A percentile compares a stretch with the other conserved stretches of the same genome.
These are phyloP conservation scores for Ptychochromis oligacanthus DNA, from an alignment of 2,113 vertebrate genomes.

Conservation along the genomic window DNA sequence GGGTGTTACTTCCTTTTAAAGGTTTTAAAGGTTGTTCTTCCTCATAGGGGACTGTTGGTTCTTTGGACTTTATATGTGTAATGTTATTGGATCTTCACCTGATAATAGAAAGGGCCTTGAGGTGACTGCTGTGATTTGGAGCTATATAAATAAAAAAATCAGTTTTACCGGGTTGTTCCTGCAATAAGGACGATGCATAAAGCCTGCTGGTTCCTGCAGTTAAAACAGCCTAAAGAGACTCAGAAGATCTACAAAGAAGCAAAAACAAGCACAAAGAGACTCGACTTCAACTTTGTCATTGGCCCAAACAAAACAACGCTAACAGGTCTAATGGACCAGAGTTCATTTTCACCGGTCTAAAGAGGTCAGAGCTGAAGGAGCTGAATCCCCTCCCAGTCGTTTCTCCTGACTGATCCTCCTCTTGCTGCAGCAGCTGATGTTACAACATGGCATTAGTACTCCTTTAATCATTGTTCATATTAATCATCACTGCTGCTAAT, in stretches of 20 bases:
- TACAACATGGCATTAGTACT: background rate
- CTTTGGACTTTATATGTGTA: background rate
- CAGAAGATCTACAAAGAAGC: background rate
- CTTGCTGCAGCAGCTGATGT: background rate
- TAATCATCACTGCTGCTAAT: slow-evolving; percentile 30
- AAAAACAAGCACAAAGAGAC: background rate
- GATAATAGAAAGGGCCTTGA: background rate
- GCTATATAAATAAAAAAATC: background rate
- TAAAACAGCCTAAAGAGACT: background rate
- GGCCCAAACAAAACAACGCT: background rate
- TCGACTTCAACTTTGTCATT: background rate
- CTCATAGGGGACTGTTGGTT: background rate
- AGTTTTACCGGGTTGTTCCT: background rate
- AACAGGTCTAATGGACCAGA: background rate
- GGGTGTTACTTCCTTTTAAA: background rate
- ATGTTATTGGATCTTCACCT: background rate
- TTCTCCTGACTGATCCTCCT: background rate
- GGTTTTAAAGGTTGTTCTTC: background rate
- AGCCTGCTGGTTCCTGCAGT: background rate
- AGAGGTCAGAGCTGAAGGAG: background rate
- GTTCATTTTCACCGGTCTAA: background rate
- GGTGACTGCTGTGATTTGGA: background rate
- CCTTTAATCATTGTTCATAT: slow-evolving; percentile 34
- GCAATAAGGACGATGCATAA: background rate
- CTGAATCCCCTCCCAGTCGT: background rate